Evolutionary conservation across 2,888 invertebrate species (phyloP), one percentile per base, ranked within the genome.

Genomic region (Diogma glabrata): DNA sequence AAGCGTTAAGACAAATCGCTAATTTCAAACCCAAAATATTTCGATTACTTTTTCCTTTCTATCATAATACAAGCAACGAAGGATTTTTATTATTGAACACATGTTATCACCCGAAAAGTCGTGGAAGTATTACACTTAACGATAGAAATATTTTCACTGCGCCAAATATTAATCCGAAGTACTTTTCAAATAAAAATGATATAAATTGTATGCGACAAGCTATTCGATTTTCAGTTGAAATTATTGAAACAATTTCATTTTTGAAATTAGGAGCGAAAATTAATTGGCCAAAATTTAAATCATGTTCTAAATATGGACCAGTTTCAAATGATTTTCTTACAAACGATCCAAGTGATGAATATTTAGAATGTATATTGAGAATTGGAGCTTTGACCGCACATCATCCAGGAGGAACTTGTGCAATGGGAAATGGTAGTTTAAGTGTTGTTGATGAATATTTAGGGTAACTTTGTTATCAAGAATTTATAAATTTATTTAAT

Each of bases 361-460:
- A 77, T 60, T 60, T 84, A 46, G 81, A 81, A 57, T 85, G 85
- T 60, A 62, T 82, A 14, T 67, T 83, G 52, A 71, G 81, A 51
- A 76, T 77, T 28, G 75, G 76, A 8, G 81, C 78, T 0, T 71
- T 84, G 20, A 78, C 84, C 1, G 83, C 85, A 1, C 87, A 91
- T 64, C 91, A 91, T 65, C 83, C 81, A 0, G 84, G 80, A 0
- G 89, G 90, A 10, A 87, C 84, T 1, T 85, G 86, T 61, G 76
- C 79, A 28, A 86, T 87, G 64, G 88, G 85, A 3, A 57, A 57
- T 9, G 51, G 57, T 3, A 59, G 60, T 17, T 69, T 64, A 26
- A 72, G 77, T 3, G 89, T 88, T 1, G 82, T 89, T 0, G 83
- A 89, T 60, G 67, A 78, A 3, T 61, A 77, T 38, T 65, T 85